Evolutionary conservation across 2,797 vertebrate genomes (phyloP), one percentile per base, ranked within the genome.

Genomic region (Sebastes goodei): DNA sequence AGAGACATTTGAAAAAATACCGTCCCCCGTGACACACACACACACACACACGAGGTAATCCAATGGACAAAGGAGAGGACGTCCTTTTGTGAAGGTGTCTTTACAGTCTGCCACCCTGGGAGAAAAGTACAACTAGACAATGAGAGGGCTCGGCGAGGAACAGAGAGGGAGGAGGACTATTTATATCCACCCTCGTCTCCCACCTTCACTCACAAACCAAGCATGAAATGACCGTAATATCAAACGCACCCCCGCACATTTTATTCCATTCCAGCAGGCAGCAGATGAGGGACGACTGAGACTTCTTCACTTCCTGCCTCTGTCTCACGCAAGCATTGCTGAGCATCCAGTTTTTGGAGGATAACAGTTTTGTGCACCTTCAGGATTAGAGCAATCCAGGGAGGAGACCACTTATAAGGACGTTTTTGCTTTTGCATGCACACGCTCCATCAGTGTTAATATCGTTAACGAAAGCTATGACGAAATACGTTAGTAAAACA

Each of bases 111-210:
- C 68, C 70, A 79, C 91, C 80, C 84, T 57, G 88, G 88, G 91
- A 90, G 86, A 74, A 89, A 86, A 87, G 85, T 90, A 81, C 88
- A 79, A 74, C 71, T 6, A 90, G 90, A 91, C 91, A 93, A 93
- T 91, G 90, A 80, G 79, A 80, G 86, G 4, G 81, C 73, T 83
- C 83, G 2, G 29, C 7, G 6, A 88, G 89, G 91, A 88, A 70
- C 67, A 35, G 33, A 66, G 81, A 33, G 76, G 55, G 49, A 73
- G 70, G 59, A 30, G 61, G 85, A 84, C 95, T 96, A 96, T 97
- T 97, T 97, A 96, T 96, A 96, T 95, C 89, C 90, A 38, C 72
- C 93, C 75, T 85, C 85, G 69, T 78, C 74, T 93, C 94, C 95
- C 92, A 95, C 95, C 93, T 96, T 92, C 93, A 90, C 92, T 91